Base-by-base conservation (phyloP, 1,140 invertebrate species). In the Thaumetopoea pityocampa region DNA sequence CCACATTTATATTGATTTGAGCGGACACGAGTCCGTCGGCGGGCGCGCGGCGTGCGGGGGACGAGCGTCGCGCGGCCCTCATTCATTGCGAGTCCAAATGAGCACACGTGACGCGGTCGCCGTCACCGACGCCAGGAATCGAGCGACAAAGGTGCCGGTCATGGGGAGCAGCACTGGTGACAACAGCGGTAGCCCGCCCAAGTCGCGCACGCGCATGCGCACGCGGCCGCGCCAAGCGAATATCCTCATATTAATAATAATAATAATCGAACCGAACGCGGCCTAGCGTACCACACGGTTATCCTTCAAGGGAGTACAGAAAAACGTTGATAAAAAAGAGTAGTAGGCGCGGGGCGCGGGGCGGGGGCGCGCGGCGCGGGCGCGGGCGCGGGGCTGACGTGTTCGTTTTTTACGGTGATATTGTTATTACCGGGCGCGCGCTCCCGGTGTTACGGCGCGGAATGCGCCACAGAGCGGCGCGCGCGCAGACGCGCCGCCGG, bases 401-500 rank as follows among this genome's bases (percentile, higher is more conserved):
- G 57, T 67, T 74, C 69, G 61, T 83, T 81, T 83, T 82, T 82
- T 79, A 72, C 62, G 51, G 66, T 69, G 69, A 78, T 84, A 76
- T 83, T 72, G 64, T 77, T 83, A 80, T 81, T 84, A 78, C 76
- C 80, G 66, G 69, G 67, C 65, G 61, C 55, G 60, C 60, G 79
- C 79, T 84, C 77, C 79, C 71, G 74, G 79, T 84, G 77, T 84
- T 84, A 84, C 79, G 79, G 47, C 52, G 66, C 58, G 77, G 79
- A 81, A 84, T 84, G 79, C 63, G 67, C 63, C 66, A 76, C 36
- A 83, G 79, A 83, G 19, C 26, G 38, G 43, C 26, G 45, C 12
- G 24, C 10, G 30, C 26, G 44, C 53, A 78, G 76, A 80, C 49
- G 36, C 37, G 69, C 54, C 70, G 61, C 16, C 37, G n/a, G n/a